phyloP scores from a whole-genome alignment of 2,888 invertebrate genomes.

The Melipona beecheii region DNA sequence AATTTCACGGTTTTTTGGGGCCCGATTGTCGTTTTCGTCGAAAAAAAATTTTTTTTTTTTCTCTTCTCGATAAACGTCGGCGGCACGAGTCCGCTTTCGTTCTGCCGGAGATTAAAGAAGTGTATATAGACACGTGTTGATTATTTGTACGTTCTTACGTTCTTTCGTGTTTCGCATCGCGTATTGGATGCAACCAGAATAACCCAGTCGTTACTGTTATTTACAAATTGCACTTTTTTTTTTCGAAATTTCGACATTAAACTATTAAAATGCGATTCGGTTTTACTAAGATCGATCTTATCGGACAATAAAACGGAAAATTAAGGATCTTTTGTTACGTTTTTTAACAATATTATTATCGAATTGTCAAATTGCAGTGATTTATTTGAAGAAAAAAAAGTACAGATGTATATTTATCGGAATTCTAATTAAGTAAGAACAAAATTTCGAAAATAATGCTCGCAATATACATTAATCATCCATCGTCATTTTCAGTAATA shows the following conservation, averaged over 20 bases:
- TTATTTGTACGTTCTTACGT: conserved; percentile 37
- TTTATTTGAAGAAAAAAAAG: neutral
- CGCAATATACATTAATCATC: neutral
- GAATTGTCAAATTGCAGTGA: neutral
- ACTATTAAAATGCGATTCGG: neutral
- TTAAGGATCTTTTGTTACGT: neutral
- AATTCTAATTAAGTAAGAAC: neutral
- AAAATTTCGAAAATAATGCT: conserved; percentile 8
- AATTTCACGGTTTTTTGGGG: neutral
- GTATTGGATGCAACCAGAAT: conserved; percentile 10
- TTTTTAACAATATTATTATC: conserved; percentile 9
- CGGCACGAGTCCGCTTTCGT: conserved; percentile 2
- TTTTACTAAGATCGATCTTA: conserved; percentile 23
- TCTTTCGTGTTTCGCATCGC: conserved; percentile 14
- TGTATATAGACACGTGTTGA: conserved; percentile 53
- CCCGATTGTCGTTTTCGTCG: conserved; percentile 35
- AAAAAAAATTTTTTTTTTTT: neutral
- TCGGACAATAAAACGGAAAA: conserved; percentile 6
- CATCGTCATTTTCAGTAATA: conserved; percentile 20
- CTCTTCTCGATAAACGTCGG: neutral
- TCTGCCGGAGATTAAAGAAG: conserved; percentile 27
- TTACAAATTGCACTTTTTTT: neutral
- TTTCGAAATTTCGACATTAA: neutral
- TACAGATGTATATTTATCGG: conserved; percentile 1
- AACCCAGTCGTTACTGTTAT: conserved; percentile 1